Conservation (phyloP, 37 sponge, comb jelly and placozoan genomes). For the Haliclona indistincta region DNA sequence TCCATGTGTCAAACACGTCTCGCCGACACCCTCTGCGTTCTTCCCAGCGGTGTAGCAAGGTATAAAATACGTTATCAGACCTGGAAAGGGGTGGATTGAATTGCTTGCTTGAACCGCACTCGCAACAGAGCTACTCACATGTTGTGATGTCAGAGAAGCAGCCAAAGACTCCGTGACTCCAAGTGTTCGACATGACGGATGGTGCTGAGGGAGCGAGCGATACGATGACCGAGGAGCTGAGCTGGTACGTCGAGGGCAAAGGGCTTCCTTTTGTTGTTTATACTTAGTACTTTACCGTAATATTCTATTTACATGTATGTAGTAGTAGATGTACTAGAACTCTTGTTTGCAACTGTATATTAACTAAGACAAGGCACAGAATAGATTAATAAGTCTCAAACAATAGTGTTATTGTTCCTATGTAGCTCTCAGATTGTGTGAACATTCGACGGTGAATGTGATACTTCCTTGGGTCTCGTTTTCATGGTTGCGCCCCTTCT, state of each 20-base stretch:
- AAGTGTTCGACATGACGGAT: conserved; percentile 6
- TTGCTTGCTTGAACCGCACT: neutral
- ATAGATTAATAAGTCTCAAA: neutral
- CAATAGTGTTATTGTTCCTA: neutral
- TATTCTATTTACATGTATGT: too few relatives aligned
- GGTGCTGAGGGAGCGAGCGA: too few relatives aligned
- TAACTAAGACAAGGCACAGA: too few relatives aligned
- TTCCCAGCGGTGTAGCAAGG: conserved; percentile 22
- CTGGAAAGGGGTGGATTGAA: conserved; percentile 1
- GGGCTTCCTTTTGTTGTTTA: too few relatives aligned
- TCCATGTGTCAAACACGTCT: conserved; percentile 20
- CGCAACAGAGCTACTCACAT: too few relatives aligned
- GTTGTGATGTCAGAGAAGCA: conserved; percentile 53
- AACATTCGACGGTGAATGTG: conserved; percentile 23
- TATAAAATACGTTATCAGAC: conserved; percentile 14
- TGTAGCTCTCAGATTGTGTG: conserved; percentile 37
- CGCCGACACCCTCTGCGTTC: conserved; percentile 45
- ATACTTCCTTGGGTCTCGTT: conserved; percentile 40
- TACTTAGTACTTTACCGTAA: too few relatives aligned
- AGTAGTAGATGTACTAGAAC: too few relatives aligned
- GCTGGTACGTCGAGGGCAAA: too few relatives aligned
- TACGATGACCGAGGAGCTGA: too few relatives aligned
- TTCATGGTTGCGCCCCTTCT: conserved; percentile 25
- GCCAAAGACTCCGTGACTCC: conserved; percentile 67
- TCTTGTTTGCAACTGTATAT: too few relatives aligned